Conservation (phyloP, 2,888 invertebrate genomes). For the Spilarctia lutea region DNA sequence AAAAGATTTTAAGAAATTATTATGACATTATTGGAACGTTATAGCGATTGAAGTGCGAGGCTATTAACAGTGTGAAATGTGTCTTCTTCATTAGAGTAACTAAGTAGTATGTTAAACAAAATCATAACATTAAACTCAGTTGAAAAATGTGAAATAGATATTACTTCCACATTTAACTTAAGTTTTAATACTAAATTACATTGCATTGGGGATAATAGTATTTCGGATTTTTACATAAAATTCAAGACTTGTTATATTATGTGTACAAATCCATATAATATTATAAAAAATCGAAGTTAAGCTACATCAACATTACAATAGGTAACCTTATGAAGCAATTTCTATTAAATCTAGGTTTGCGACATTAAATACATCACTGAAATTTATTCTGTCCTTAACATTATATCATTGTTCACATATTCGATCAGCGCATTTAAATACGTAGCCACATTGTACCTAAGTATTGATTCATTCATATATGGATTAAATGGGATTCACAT, state of each 20-base stretch:
- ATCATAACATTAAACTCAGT: neutral
- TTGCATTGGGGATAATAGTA: neutral
- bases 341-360: neutral
- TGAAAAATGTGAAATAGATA: neutral
- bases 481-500: too few species aligned
- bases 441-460: neutral
- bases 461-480: too few species aligned
- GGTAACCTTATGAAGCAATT: neutral
- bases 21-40: neutral
- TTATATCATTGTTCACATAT: neutral
- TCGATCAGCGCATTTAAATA: neutral
- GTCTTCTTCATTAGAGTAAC: neutral
- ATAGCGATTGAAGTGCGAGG: neutral
- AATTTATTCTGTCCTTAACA: neutral
- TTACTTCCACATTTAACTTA: neutral
- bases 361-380: neutral
- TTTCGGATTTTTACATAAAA: neutral
- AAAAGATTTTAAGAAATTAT: neutral
- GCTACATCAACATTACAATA: neutral
- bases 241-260: neutral
- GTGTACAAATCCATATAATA: neutral
- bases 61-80: neutral
- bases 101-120: neutral
- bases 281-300: neutral
- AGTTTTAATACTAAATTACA: neutral